Evolutionary conservation across 2,113 vertebrate species (phyloP), one percentile per base, ranked within the genome.

Genomic region (Pseudonaja textilis): DNA sequence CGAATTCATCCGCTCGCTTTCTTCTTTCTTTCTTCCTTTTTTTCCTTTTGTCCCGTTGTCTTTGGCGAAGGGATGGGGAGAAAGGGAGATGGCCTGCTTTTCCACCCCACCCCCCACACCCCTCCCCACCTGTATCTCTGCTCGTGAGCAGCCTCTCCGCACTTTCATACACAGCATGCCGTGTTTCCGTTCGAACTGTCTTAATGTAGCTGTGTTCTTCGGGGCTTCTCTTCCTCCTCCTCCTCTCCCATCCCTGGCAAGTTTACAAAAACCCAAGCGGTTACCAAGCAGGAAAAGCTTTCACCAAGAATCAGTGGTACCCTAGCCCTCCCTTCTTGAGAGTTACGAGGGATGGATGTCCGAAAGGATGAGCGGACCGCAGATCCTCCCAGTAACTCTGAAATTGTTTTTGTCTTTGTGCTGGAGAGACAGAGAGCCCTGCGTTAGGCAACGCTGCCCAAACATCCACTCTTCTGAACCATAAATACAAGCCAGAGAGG

Each of bases 101-200:
- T 42, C 42, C 42, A 42, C 47, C 47, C 47, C 45, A n/a, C n/a
- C n/a, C n/a, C n/a, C n/a, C n/a, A n/a, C 45, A 5, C 45, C 45
- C 45, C 5, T 3, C 45, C 47, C 47, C 42, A 42, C 42, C 42
- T 42, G 42, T 42, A 42, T 42, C 93, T 92, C 93, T 56, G n/a
- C 26, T 74, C 39, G 16, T 47, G 8, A 42, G 50, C 55, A 90
- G 87, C 0, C 64, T 39, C 54, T 90, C 59, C 11, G 20, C 42
- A 57, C 61, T 11, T 87, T 29, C 6, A 52, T 1, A 0, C 81
- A 81, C n/a, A 52, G 42, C 91, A 47, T 87, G 29, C 91, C 29
- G 85, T 0, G 0, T 50, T 93, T 91, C 0, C 3, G 56, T 90
- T 93, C 89, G 3, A 0, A 47, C 52, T 50, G 16, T 4, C 22